A percentile compares a stretch with the other conserved stretches of the same genome.
Evolutionary conservation across 1,140 invertebrate genomes (phyloP).

Genomic region (Lanistes nyassanus): DNA sequence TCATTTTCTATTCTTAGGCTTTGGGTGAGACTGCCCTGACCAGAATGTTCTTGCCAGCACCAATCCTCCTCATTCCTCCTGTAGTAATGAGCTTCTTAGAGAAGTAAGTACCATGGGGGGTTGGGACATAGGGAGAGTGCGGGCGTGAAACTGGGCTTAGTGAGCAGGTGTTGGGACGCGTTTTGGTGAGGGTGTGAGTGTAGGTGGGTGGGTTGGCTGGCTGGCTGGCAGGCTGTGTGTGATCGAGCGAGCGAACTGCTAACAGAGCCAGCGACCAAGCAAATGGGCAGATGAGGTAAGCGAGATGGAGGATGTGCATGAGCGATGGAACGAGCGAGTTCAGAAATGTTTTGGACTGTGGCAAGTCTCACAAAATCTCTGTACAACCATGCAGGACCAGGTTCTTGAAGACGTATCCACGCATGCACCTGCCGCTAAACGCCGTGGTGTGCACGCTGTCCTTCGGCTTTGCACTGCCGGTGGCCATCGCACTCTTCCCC

Average conservation of each 20-base stretch:
- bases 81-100: slow-evolving; percentile 64
- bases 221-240: too few relatives aligned
- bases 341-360: not conserved
- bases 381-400: not conserved
- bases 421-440: slow-evolving; percentile 63
- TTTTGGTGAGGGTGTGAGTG: not conserved
- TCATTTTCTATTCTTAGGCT: slow-evolving; percentile 50
- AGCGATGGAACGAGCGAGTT: too few relatives aligned
- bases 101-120: slow-evolving; percentile 59
- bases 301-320: not conserved
- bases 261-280: too few relatives aligned
- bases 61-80: slow-evolving; percentile 66
- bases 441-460: slow-evolving; percentile 60
- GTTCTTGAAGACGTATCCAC: slow-evolving; percentile 43
- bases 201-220: not conserved
- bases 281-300: too few relatives aligned
- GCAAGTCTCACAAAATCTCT: not conserved
- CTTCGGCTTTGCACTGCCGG: slow-evolving; percentile 66
- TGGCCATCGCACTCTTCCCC: slow-evolving; percentile 67
- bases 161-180: not conserved
- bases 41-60: slow-evolving; percentile 65
- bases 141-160: not conserved
- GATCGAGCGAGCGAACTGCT: too few relatives aligned
- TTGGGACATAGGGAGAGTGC: not conserved
- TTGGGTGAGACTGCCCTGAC: slow-evolving; percentile 65